Evolutionary conservation across 2,113 vertebrate species (phyloP).

Genomic region (Hydrochoerus hydrochaeris): DNA sequence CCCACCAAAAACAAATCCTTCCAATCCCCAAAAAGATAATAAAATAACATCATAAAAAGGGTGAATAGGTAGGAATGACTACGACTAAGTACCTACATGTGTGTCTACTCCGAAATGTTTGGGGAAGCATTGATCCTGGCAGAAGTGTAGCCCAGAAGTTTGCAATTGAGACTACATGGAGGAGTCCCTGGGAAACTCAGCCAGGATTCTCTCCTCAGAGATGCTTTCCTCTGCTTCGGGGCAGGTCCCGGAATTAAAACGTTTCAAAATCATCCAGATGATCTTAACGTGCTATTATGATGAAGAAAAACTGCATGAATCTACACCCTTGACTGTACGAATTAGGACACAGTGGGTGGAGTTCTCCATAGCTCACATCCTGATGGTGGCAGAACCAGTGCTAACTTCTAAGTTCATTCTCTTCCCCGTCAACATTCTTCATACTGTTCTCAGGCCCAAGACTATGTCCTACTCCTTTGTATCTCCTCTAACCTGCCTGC

Average conservation of each 20-base stretch:
- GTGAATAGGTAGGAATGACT: not conserved
- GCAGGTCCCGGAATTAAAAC: not conserved
- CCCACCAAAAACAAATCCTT: not conserved
- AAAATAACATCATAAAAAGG: not conserved
- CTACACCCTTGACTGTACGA: not conserved
- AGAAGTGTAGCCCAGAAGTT: not conserved
- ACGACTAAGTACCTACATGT: not conserved
- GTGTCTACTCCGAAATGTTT: not conserved
- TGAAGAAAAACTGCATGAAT: not conserved
- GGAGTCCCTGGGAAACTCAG: not conserved
- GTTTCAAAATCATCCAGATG: not conserved
- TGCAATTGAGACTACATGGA: not conserved
- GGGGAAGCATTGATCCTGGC: not conserved
- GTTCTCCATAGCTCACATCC: accelerated
- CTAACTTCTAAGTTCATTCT: not conserved
- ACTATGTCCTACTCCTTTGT: not conserved
- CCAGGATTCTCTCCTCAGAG: not conserved
- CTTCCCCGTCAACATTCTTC: not conserved
- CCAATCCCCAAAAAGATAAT: not conserved
- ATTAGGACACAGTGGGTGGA: not conserved
- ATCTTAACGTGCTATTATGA: not conserved
- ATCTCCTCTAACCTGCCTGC: not conserved
- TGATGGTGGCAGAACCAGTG: not conserved
- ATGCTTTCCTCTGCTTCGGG: not conserved
- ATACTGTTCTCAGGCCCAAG: not conserved